Evolutionary conservation across 2,113 vertebrate species (phyloP).

Genomic region (Perca fluviatilis): DNA sequence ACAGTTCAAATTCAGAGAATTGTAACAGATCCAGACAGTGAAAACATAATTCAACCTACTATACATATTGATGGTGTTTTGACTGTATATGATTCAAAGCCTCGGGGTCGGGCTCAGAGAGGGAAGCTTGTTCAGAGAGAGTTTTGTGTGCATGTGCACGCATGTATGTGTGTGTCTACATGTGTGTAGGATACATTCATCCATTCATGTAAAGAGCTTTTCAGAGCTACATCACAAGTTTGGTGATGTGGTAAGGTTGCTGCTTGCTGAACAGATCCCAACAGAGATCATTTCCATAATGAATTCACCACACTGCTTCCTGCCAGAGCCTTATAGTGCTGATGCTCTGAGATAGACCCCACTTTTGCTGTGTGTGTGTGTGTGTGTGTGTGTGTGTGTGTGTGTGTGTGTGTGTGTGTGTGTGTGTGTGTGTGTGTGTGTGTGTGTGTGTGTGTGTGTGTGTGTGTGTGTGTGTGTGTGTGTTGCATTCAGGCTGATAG

Average conservation of each 20-base stretch:
- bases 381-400: constrained; percentile 31
- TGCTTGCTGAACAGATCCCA: constrained; percentile 39
- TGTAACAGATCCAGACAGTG: background rate
- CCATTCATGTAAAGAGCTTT: constrained; percentile 26
- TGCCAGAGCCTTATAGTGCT: constrained; percentile 60
- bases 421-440: constrained; percentile 7
- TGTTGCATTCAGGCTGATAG: constrained; percentile 11
- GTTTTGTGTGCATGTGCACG: background rate
- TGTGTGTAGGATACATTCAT: background rate
- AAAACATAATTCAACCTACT: background rate
- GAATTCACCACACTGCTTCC: constrained; percentile 71
- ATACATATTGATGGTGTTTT: constrained; percentile 8
- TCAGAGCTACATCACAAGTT: constrained; percentile 53
- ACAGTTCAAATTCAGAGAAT: background rate
- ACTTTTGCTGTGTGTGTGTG: constrained; percentile 20
- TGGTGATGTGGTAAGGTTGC: constrained; percentile 59
- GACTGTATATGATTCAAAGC: background rate
- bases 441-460: background rate
- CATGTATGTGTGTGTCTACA: background rate
- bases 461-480: background rate
- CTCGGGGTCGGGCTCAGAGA: background rate
- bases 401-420: constrained; percentile 26
- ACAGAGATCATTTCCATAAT: constrained; percentile 69
- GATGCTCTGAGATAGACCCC: constrained; percentile 40
- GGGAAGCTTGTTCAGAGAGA: constrained; percentile 8